Evolutionary conservation across 2,888 invertebrate species (phyloP).

Genomic region (Phymatocera aterrima): DNA sequence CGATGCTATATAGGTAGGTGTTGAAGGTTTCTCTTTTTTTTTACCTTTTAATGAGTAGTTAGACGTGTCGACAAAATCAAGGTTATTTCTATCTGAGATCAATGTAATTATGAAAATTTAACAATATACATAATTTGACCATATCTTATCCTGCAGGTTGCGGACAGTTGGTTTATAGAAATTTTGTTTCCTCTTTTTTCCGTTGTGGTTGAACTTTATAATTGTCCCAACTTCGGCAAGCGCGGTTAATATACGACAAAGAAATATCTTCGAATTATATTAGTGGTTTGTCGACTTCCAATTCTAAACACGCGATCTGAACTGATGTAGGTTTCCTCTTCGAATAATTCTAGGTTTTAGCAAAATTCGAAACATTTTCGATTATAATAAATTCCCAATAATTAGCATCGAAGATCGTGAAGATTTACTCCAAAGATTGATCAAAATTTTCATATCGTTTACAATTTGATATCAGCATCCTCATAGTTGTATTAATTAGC

Average conservation of each 20-base stretch:
- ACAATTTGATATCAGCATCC: not conserved
- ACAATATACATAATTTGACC: not conserved
- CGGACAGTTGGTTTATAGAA: not conserved
- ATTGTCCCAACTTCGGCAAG: constrained; percentile 7
- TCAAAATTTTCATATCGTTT: constrained; percentile 3
- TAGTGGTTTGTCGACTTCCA: not conserved
- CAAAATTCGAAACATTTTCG: not conserved
- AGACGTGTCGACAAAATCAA: constrained; percentile 1
- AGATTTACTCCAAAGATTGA: not conserved
- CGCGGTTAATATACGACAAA: not conserved
- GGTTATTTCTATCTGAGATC: constrained; percentile 17
- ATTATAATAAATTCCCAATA: not conserved
- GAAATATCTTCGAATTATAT: not conserved
- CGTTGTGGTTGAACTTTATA: not conserved
- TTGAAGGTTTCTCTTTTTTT: not conserved
- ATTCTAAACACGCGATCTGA: constrained; percentile 1
- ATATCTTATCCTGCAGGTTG: not conserved
- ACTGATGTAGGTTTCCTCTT: not conserved
- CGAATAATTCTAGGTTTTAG: constrained; percentile 4
- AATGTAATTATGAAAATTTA: constrained; percentile 11
- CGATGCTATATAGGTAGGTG: constrained; percentile 25
- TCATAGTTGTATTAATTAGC: not conserved
- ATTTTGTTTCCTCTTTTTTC: too few relatives aligned
- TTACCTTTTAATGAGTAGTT: too few relatives aligned
- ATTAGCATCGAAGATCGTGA: constrained; percentile 14